Conservation (phyloP, 2,797 vertebrate genomes). For the Sebastes miniatus region DNA sequence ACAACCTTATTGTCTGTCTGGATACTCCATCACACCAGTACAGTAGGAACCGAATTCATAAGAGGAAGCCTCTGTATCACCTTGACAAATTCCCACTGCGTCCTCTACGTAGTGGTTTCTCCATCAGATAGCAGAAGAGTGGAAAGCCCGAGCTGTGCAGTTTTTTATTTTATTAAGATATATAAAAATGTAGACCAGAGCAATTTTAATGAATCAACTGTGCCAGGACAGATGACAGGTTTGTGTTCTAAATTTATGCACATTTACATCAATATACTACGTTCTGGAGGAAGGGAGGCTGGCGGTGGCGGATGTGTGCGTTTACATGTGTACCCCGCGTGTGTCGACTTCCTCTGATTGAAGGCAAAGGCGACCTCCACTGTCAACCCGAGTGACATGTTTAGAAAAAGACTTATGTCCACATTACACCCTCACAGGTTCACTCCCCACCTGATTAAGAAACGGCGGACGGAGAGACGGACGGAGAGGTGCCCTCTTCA, state of each 20-base stretch:
- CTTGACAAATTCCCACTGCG: background rate
- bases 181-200: background rate
- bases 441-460: slow-evolving; percentile 56
- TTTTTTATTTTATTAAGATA: background rate
- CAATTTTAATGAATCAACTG: slow-evolving; percentile 41
- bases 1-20: background rate
- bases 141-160: background rate
- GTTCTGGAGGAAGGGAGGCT: background rate
- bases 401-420: slow-evolving; percentile 65
- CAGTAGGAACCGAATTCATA: background rate
- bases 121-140: slow-evolving; percentile 2
- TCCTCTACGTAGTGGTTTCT: background rate
- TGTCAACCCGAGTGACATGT: slow-evolving; percentile 40
- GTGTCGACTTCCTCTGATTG: slow-evolving; percentile 45
- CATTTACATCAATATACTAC: slow-evolving; percentile 17
- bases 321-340: background rate
- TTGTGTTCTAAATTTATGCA: background rate
- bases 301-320: background rate
- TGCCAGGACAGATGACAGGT: slow-evolving; percentile 1
- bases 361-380: slow-evolving; percentile 51
- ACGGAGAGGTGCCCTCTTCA: slow-evolving; percentile 26
- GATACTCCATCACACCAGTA: background rate
- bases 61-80: background rate
- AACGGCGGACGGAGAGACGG: slow-evolving; percentile 21
- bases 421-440: slow-evolving; percentile 27